phyloP scores from a whole-genome alignment of 2,888 invertebrate genomes.

The Cantharis rufa region DNA sequence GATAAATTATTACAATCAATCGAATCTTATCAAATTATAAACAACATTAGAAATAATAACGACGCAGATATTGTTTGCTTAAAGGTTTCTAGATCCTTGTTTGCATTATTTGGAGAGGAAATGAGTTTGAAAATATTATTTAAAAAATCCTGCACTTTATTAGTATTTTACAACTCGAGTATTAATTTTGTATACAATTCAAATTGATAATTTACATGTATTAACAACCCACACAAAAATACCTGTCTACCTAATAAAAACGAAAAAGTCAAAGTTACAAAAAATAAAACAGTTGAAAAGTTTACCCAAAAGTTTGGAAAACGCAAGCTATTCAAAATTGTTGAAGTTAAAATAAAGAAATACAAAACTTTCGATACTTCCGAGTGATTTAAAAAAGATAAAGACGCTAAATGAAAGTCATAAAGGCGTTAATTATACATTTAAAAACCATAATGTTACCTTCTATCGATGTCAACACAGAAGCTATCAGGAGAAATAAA shows the following conservation, averaged over 20 bases:
- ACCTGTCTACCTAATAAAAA: not conserved
- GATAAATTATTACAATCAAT: not conserved
- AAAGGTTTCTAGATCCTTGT: not conserved
- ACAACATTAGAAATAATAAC: not conserved
- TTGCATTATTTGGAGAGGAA: not conserved
- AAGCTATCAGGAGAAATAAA: constrained; percentile 46
- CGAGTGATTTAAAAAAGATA: not conserved
- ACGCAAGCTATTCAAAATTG: not conserved
- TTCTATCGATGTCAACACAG: constrained; percentile 50
- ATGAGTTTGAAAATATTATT: not conserved
- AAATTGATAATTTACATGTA: not conserved
- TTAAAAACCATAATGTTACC: constrained; percentile 49
- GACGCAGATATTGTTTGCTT: not conserved
- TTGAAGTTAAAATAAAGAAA: not conserved
- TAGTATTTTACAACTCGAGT: not conserved
- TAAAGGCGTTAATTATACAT: constrained; percentile 24
- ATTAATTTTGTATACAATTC: not conserved
- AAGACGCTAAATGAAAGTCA: not conserved
- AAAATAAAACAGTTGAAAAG: not conserved
- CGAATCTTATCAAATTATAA: not conserved
- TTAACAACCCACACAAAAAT: not conserved
- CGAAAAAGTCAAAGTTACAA: not conserved
- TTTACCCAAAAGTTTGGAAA: not conserved
- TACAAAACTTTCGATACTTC: not conserved
- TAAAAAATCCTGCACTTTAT: not conserved